Base-by-base conservation (phyloP, 2,113 vertebrate species). In the Dissostichus mawsoni region DNA sequence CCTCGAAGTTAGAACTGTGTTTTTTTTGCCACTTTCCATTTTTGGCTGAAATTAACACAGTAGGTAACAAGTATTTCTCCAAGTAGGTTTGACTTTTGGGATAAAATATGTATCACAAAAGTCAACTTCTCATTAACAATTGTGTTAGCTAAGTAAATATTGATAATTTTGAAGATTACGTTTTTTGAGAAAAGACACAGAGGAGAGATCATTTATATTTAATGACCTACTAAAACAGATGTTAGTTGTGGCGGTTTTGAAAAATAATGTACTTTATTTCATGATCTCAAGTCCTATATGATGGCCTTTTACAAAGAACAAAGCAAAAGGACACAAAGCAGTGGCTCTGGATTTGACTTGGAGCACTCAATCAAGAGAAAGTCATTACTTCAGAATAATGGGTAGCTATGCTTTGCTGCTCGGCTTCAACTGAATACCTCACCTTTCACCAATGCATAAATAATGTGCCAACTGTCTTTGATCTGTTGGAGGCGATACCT, bases 391-490 rank as follows among this genome's bases (percentile, higher is more conserved):
- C 63, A 74, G 84, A 83, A 83, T 75, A 74, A 84, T 80, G 71
- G 55, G 20, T 5, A 78, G 66, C 73, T 64, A 53, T 55, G 78
- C 72, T 70, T 81, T 82, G 44, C 69, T 69, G 58, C 73, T 63
- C 2, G 59, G 70, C 78, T 87, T 88, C 87, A 81, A 79, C 80
- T 13, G 68, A 92, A 90, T 85, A 78, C 78, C 69, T 85, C 81
- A 79, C 62, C 63, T 86, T 86, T 81, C 84, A 81, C 73, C 84
- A 81, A 77, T 66, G 91, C 84, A 92, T 92, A 84, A 80, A 74
- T 89, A 88, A 92, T 92, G 75, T 83, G 76, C 65, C 82, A 81
- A 71, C 55, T 29, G 68, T 76, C 86, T 93, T 93, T 94, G 92
- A 94, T 90, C 88, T 87, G 71, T 64, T 88, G 74, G 47, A 72